Evolutionary conservation across 2,797 vertebrate species (phyloP).

Genomic region (Microctenopoma lineatum): DNA sequence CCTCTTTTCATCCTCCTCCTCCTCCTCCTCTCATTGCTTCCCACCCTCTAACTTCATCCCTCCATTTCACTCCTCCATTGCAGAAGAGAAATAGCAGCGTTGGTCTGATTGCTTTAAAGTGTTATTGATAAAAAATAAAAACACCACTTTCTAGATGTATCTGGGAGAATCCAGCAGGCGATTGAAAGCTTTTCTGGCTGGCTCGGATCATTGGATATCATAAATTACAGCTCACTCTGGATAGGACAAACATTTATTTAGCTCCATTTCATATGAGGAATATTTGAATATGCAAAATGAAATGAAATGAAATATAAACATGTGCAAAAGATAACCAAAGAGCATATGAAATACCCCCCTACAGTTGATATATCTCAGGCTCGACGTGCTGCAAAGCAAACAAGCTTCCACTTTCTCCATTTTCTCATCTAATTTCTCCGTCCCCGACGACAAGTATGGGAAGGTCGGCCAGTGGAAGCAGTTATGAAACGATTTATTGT

Average conservation of each 20-base stretch:
- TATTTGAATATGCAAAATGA: conserved; percentile 46
- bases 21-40: conserved; percentile 46
- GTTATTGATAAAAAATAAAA: conserved; percentile 60
- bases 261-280: conserved; percentile 17
- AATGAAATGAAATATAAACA: conserved; percentile 42
- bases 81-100: conserved; percentile 49
- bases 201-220: conserved; percentile 18
- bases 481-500: not conserved
- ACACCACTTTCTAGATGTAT: conserved; percentile 42
- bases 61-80: conserved; percentile 50
- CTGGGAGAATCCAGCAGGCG: conserved; percentile 34
- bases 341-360: not conserved
- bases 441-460: conserved; percentile 13
- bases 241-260: conserved; percentile 24
- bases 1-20: conserved; percentile 57
- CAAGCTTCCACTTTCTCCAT: conserved; percentile 14
- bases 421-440: conserved; percentile 32
- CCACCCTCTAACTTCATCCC: conserved; percentile 53
- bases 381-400: conserved; percentile 34
- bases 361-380: conserved; percentile 11
- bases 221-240: conserved; percentile 22
- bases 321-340: conserved; percentile 8
- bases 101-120: conserved; percentile 56
- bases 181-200: conserved; percentile 29
- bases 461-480: conserved; percentile 22